Conservation (phyloP, 1,140 invertebrate species). For the Vanessa atalanta region DNA sequence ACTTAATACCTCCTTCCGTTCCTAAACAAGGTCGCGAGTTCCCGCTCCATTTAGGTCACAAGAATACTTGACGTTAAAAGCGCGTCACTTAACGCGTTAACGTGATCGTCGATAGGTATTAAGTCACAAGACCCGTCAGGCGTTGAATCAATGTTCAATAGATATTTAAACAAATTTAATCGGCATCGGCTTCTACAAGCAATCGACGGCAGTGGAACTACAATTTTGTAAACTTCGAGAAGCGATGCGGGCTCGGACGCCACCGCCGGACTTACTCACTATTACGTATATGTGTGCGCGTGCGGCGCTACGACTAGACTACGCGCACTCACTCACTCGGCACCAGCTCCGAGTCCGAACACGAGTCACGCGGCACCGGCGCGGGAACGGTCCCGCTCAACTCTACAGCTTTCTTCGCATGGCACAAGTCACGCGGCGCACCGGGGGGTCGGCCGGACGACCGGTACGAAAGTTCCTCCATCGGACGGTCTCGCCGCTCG, state of each 20-base stretch:
- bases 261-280: constrained; percentile 57
- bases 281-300: constrained; percentile 70
- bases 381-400: neutral
- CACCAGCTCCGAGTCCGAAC: constrained; percentile 15
- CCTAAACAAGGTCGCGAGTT: constrained; percentile 32
- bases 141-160: neutral
- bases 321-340: constrained; percentile 46
- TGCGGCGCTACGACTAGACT: constrained; percentile 66
- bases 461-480: neutral
- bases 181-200: constrained; percentile 15
- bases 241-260: constrained; percentile 50
- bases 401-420: neutral
- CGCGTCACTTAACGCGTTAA: neutral
- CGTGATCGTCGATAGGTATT: neutral
- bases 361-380: constrained; percentile 13
- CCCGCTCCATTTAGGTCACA: constrained; percentile 12
- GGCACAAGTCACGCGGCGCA: neutral
- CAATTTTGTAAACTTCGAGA: constrained; percentile 36
- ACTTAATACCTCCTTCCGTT: constrained; percentile 46
- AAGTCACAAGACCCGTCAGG: neutral
- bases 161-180: neutral
- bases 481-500: too few relatives aligned
- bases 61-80: neutral
- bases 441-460: neutral
- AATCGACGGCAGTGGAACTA: constrained; percentile 13